Evolutionary conservation across 2,888 invertebrate species (phyloP).

Genomic region (Epirrita christyi): DNA sequence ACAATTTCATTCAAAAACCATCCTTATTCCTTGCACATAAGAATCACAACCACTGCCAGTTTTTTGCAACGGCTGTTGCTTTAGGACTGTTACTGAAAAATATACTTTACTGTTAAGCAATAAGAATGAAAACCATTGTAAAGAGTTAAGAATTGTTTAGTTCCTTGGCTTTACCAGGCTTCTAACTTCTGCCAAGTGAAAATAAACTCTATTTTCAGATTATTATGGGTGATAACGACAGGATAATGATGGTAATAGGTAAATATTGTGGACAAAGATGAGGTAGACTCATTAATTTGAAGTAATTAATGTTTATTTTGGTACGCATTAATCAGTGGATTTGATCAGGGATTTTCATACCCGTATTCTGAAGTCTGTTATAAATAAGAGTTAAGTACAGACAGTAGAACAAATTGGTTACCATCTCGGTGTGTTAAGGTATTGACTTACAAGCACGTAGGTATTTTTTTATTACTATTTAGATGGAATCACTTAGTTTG

Average conservation of each 20-base stretch:
- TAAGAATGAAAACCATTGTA: not conserved
- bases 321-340: conserved; percentile 2
- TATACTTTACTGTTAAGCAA: not conserved
- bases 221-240: not conserved
- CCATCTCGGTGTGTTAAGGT: no score
- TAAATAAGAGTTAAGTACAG: no score
- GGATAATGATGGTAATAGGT: not conserved
- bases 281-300: conserved; percentile 14
- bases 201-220: not conserved
- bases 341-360: not conserved
- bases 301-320: conserved; percentile 14
- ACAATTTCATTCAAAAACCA: not conserved
- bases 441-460: no score
- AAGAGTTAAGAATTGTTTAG: not conserved
- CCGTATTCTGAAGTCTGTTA: no score
- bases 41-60: not conserved
- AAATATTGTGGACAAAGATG: conserved; percentile 6
- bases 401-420: no score
- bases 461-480: no score
- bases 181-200: not conserved
- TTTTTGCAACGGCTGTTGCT: not conserved
- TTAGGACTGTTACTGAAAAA: not conserved
- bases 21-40: not conserved
- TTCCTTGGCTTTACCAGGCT: not conserved
- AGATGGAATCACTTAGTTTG: no score